Evolutionary conservation across 1,140 invertebrate species (phyloP).

Genomic region (Zaprionus nigranus): DNA sequence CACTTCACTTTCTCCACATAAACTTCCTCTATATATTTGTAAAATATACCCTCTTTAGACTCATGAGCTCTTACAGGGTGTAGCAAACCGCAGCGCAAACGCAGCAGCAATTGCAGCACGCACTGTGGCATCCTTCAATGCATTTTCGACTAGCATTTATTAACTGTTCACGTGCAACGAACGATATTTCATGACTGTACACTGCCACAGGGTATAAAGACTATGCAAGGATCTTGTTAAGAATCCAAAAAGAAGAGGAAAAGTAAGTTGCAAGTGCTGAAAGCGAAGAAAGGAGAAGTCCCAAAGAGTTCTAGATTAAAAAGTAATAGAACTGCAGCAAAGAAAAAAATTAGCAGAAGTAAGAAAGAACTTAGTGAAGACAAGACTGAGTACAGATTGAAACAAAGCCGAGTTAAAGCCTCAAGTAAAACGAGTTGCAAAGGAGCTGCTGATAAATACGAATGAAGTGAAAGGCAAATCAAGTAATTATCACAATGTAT

Average conservation of each 20-base stretch:
- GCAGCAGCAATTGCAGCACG: slow-evolving; percentile 70
- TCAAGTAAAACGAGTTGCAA: neutral
- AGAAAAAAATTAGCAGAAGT: neutral
- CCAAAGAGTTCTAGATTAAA: neutral
- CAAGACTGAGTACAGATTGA: neutral
- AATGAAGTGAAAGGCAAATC: neutral
- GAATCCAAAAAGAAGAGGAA: neutral
- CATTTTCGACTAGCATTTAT: slow-evolving; percentile 74
- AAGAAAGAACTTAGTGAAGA: neutral
- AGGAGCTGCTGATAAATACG: neutral
- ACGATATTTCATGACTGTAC: slow-evolving; percentile 48
- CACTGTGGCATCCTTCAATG: slow-evolving; percentile 65
- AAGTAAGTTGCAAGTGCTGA: neutral
- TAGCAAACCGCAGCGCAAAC: slow-evolving; percentile 25
- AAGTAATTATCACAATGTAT: neutral
- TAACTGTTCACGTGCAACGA: slow-evolving; percentile 79
- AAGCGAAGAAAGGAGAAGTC: too few relatives aligned
- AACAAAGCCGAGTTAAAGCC: neutral
- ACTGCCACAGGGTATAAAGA: slow-evolving; percentile 3
- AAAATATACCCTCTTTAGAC: neutral
- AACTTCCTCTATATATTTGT: neutral
- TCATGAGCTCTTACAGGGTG: slow-evolving; percentile 2
- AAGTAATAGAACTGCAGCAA: neutral
- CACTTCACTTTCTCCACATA: neutral
- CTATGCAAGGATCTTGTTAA: neutral